These are phyloP conservation scores for Brachyalestes nurse DNA, from an alignment of 2,797 vertebrate genomes.

Conservation along the genomic window DNA sequence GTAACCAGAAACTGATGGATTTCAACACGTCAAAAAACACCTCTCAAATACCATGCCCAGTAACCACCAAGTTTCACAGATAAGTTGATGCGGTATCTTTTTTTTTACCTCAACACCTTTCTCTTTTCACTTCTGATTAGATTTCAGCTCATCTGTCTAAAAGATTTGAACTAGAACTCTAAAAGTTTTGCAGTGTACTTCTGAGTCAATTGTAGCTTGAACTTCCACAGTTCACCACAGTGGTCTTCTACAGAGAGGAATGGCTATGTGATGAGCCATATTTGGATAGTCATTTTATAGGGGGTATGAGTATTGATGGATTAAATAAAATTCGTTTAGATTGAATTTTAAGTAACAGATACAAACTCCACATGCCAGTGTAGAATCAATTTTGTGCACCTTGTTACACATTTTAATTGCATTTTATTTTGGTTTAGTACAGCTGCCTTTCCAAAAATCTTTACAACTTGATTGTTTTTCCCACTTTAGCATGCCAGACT, in stretches of 20 bases:
- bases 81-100: not conserved
- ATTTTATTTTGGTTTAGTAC: slow-evolving; percentile 9
- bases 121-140: not conserved
- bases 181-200: too few relatives aligned
- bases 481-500: not conserved
- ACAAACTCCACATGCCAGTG: not conserved
- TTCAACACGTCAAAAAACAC: not conserved
- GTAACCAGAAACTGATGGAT: not conserved
- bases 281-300: not conserved
- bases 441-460: not conserved
- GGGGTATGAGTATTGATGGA: too few relatives aligned
- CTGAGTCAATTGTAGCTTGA: not conserved
- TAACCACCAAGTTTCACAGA: not conserved
- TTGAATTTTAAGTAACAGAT: not conserved
- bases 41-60: not conserved
- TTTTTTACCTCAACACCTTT: not conserved
- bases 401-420: slow-evolving; percentile 17
- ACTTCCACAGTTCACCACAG: not conserved
- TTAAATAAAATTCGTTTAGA: not conserved
- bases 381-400: not conserved
- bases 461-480: not conserved
- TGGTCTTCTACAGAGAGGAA: not conserved
- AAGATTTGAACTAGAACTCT: not conserved
- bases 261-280: not conserved
- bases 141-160: not conserved